Evolutionary conservation across 1,140 invertebrate genomes (phyloP), one percentile per base, ranked within the genome.

Genomic region (Cryptotermes secundus): DNA sequence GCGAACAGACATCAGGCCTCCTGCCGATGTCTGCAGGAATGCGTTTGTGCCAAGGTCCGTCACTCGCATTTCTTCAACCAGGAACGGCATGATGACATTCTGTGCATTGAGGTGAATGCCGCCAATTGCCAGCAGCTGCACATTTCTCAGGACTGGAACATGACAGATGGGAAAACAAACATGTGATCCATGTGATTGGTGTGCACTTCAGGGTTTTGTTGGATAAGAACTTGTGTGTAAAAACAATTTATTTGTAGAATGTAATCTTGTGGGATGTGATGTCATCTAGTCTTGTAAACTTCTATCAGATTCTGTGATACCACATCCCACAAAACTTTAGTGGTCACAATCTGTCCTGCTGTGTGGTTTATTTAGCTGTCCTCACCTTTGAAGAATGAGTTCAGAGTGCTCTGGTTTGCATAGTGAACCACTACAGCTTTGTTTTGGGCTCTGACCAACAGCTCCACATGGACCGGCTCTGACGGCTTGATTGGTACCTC

Each of bases 341-440:
- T n/a, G n/a, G n/a, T n/a, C n/a, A n/a, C n/a, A n/a, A n/a, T n/a
- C n/a, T n/a, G n/a, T n/a, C n/a, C n/a, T n/a, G n/a, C n/a, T n/a
- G n/a, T n/a, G n/a, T n/a, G n/a, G n/a, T n/a, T n/a, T n/a, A n/a
- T n/a, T n/a, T n/a, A n/a, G n/a, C n/a, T n/a, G n/a, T 31, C 7
- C 26, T 72, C 59, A 84, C 83, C 83, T 84, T 80, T 24, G 14
- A 79, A 14, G 24, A 84, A 31, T n/a, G n/a, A 24, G 31, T 80
- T 72, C 10, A 79, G 59, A 10, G 34, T 80, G 19, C 59, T 42
- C 31, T 80, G n/a, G 22, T 84, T 84, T n/a, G 65, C 79, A 35
- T 80, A 16, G n/a, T 84, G 53, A 24, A 38, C 72, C 3, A 72
- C 24, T 4, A 84, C 79, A 0, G 35, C 79, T 31, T 36, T 80